Evolutionary conservation across 2,113 vertebrate genomes (phyloP).

Genomic region (Tretioscincus oriximinensis): DNA sequence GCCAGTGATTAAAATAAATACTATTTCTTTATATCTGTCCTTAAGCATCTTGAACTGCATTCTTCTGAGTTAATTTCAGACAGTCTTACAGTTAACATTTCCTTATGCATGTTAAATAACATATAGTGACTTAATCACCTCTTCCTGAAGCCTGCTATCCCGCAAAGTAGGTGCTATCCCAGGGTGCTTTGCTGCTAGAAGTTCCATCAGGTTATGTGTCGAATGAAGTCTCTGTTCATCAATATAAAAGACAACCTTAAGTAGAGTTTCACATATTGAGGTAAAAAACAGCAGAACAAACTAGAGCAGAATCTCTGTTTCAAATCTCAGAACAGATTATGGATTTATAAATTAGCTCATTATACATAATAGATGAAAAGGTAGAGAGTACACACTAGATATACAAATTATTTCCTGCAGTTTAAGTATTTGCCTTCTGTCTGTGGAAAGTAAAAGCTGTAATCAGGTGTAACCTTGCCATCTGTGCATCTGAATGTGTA

Average conservation of each 20-base stretch:
- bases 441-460: neutral
- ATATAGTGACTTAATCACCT: slow-evolving; percentile 74
- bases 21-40: neutral
- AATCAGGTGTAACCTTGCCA: neutral
- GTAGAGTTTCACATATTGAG: neutral
- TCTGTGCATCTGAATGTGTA: neutral
- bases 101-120: neutral
- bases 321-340: neutral
- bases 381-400: neutral
- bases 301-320: neutral
- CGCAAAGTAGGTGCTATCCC: slow-evolving; percentile 93
- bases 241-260: slow-evolving; percentile 36
- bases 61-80: slow-evolving; percentile 6
- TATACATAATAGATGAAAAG: neutral
- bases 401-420: neutral
- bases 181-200: slow-evolving; percentile 87
- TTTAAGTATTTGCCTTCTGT: neutral
- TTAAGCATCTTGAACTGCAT: neutral
- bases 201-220: slow-evolving; percentile 94
- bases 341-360: neutral
- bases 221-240: slow-evolving; percentile 91
- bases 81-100: neutral
- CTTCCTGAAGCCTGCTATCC: slow-evolving; percentile 90
- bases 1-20: neutral
- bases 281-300: slow-evolving; percentile 25